A percentile compares a stretch with the other conserved stretches of the same genome.
These are phyloP conservation scores for Arenicola marina DNA, from an alignment of 2,888 invertebrate species.

Conservation along the genomic window DNA sequence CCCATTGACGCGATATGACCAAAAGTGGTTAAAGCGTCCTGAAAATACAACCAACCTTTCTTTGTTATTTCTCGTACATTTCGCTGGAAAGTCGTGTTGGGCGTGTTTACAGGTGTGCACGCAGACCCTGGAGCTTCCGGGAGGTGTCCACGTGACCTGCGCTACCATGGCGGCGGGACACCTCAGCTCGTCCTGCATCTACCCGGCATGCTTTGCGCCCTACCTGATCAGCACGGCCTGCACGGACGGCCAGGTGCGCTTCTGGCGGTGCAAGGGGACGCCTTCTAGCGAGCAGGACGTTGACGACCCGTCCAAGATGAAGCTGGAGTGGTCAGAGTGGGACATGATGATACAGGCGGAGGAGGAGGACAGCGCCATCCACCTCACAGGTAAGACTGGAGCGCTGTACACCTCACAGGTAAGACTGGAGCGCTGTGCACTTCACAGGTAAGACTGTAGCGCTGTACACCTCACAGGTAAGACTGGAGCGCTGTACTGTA, in stretches of 20 bases:
- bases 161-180: slow-evolving; percentile 96
- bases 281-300: neutral
- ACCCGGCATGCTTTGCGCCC: slow-evolving; percentile 98
- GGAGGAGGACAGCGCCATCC: too few species aligned
- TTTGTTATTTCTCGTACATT: too few species aligned
- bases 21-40: too few species aligned
- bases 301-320: slow-evolving; percentile 4
- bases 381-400: too few species aligned
- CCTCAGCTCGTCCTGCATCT: slow-evolving; percentile 94
- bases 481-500: too few species aligned
- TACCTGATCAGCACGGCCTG: slow-evolving; percentile 96
- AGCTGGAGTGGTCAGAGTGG: slow-evolving; percentile 84
- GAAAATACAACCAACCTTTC: too few species aligned
- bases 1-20: too few species aligned
- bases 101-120: slow-evolving; percentile 88
- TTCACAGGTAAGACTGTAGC: slow-evolving; percentile 69
- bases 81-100: too few species aligned
- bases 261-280: slow-evolving; percentile 54
- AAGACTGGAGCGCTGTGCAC: too few species aligned
- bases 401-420: too few species aligned
- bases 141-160: slow-evolving; percentile 89
- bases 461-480: too few species aligned
- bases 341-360: slow-evolving; percentile 75
- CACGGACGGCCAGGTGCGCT: slow-evolving; percentile 80
- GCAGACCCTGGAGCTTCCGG: slow-evolving; percentile 83